phyloP scores from a whole-genome alignment of 1,140 invertebrate species.

The Ceratina australensis region DNA sequence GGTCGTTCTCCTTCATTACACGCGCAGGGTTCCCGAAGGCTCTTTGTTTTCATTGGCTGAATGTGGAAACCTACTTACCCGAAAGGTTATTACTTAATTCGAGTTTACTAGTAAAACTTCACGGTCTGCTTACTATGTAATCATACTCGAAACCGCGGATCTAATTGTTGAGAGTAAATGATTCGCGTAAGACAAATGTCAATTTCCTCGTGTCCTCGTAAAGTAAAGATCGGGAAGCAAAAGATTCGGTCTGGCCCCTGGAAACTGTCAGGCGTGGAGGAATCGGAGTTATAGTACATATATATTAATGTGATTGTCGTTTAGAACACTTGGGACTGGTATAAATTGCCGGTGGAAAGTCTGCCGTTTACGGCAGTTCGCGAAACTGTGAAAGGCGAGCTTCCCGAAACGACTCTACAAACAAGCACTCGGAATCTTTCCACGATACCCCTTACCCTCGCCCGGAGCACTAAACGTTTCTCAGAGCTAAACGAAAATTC shows the following conservation, averaged over 20 bases:
- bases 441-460: not conserved
- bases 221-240: no score
- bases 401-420: conserved; percentile 9
- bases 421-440: not conserved
- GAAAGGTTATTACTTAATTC: conserved; percentile 11
- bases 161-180: no score
- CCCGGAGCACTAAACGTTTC: not conserved
- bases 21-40: not conserved
- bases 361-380: conserved; percentile 23
- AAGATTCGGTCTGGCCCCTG: not conserved
- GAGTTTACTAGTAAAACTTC: not conserved
- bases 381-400: conserved; percentile 12
- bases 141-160: not conserved
- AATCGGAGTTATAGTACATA: not conserved
- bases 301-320: conserved; percentile 41
- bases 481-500: no score
- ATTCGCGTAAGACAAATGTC: no score
- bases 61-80: conserved; percentile 11
- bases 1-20: conserved; percentile 14
- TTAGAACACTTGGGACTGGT: conserved; percentile 16
- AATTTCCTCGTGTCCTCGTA: no score
- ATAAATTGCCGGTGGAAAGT: conserved; percentile 24
- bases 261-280: not conserved
- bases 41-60: conserved; percentile 24
- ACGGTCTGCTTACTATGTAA: not conserved